phyloP scores from a whole-genome alignment of 2,113 vertebrate species.

The Ptyas mucosa region DNA sequence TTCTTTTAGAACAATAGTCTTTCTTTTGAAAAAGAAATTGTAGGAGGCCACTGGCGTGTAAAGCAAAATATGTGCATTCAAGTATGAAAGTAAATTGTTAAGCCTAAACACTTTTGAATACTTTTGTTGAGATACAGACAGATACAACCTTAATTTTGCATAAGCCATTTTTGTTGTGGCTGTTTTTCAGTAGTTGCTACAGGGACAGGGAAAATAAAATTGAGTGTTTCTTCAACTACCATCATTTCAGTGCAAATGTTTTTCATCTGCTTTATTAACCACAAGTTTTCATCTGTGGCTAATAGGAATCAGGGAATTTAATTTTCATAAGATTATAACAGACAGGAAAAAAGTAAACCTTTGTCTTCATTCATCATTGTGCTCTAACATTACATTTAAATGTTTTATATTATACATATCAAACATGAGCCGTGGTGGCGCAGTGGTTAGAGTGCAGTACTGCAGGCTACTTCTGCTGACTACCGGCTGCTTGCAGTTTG shows the following conservation, averaged over 20 bases:
- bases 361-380: background rate
- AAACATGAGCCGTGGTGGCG: too few relatives aligned
- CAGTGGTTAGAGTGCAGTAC: too few relatives aligned
- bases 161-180: background rate
- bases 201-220: background rate
- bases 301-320: background rate
- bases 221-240: background rate
- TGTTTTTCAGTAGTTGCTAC: background rate
- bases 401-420: background rate
- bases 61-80: conserved; percentile 62
- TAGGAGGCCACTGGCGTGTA: conserved; percentile 73
- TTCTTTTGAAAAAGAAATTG: conserved; percentile 61
- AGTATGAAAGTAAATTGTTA: conserved; percentile 1
- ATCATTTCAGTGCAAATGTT: background rate
- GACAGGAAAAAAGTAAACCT: background rate
- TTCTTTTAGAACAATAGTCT: conserved; percentile 89
- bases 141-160: background rate
- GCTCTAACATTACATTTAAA: background rate
- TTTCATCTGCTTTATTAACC: background rate
- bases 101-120: conserved; percentile 24
- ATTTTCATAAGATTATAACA: background rate
- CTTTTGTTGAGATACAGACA: background rate
- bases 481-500: too few relatives aligned
- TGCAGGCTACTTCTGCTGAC: too few relatives aligned
- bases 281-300: background rate